These are phyloP conservation scores for Drosophila subsilvestris DNA, from an alignment of 2,888 invertebrate genomes.

Conservation along the genomic window DNA sequence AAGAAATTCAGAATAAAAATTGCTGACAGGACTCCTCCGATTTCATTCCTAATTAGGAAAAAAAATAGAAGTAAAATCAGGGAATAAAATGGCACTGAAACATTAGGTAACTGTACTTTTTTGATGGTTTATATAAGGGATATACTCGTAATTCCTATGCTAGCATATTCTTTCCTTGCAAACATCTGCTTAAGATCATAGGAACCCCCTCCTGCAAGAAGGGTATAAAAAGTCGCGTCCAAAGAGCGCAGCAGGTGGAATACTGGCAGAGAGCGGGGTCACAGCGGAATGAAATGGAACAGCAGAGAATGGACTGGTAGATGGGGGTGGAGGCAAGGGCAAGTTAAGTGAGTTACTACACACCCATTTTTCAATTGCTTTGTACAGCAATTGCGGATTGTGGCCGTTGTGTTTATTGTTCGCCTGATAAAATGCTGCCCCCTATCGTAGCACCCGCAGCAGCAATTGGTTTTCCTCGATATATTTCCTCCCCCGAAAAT, in stretches of 20 bases:
- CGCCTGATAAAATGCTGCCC: conserved; percentile 22
- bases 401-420: conserved; percentile 50
- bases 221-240: conserved; percentile 29
- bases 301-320: neutral
- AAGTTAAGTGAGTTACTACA: conserved; percentile 32
- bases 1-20: neutral
- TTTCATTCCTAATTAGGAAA: too few species aligned
- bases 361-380: conserved; percentile 61
- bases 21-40: too few species aligned
- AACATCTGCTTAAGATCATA: neutral
- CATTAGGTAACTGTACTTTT: neutral
- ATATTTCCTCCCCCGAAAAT: neutral
- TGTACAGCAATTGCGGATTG: conserved; percentile 35
- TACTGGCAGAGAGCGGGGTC: neutral
- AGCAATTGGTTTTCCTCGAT: neutral
- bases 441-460: neutral
- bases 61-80: too few species aligned
- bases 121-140: neutral
- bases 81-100: neutral
- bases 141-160: too few species aligned
- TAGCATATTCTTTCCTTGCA: neutral
- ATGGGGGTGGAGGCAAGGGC: neutral
- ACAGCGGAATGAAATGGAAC: neutral
- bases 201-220: neutral
- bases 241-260: conserved; percentile 69